A percentile compares a stretch with the other conserved stretches of the same genome.
Evolutionary conservation across 2,888 invertebrate species (phyloP).

Genomic region (Marasmarcha lunaedactyla): DNA sequence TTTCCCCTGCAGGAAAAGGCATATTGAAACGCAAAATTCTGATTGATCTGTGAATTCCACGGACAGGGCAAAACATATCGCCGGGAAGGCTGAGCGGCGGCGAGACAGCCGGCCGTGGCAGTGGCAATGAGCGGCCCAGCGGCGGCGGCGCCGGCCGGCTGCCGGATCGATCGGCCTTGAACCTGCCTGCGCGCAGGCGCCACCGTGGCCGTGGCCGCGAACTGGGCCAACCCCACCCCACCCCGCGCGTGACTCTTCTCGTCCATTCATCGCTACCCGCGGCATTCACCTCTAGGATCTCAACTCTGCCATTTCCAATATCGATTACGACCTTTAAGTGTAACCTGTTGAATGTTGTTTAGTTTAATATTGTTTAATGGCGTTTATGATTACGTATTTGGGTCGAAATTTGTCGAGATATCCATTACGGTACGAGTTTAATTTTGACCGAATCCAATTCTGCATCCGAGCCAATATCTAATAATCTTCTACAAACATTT

Average conservation of each 20-base stretch:
- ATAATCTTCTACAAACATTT: too few species aligned
- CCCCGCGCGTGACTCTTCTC: conserved; percentile 14
- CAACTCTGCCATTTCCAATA: conserved; percentile 50
- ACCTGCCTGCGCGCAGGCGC: conserved; percentile 47
- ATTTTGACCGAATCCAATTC: too few species aligned
- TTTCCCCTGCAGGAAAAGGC: too few species aligned
- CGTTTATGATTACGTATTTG: too few species aligned
- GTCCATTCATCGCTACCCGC: conserved; percentile 38
- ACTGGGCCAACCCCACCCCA: conserved; percentile 31
- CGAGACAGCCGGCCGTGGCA: conserved; percentile 31
- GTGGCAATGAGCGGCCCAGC: conserved; percentile 40
- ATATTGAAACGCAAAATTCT: too few species aligned
- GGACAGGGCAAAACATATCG: too few species aligned
- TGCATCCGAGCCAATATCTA: too few species aligned
- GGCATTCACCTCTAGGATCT: conserved; percentile 27
- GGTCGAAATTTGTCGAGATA: too few species aligned
- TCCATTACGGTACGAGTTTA: too few species aligned
- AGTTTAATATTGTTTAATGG: too few species aligned
- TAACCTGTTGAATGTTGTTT: conserved; percentile 32
- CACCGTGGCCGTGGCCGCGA: conserved; percentile 54
- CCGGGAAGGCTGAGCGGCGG: conserved; percentile 7
- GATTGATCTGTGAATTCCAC: too few species aligned
- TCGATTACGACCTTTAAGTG: conserved; percentile 45
- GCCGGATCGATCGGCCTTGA: conserved; percentile 59
- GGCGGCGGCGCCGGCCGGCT: conserved; percentile 36